phyloP scores from a whole-genome alignment of 2,888 invertebrate genomes.

The Drosophila helvetica region DNA sequence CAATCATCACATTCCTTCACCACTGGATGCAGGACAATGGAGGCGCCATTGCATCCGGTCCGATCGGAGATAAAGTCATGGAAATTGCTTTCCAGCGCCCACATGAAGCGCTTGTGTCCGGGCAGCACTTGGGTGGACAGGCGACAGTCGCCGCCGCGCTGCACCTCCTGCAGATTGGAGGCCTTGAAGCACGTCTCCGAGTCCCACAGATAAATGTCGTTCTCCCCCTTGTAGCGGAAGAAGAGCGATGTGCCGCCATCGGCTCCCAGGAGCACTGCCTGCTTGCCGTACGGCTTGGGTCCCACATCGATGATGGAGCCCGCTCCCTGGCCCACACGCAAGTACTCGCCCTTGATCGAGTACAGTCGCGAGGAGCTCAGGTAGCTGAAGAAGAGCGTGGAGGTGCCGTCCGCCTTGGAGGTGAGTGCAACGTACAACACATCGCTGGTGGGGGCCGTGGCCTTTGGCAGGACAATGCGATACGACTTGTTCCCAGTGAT shows the following conservation, averaged over 20 bases:
- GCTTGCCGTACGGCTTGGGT: constrained; percentile 84
- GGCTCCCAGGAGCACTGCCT: constrained; percentile 86
- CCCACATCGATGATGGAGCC: constrained; percentile 87
- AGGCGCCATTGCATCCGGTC: constrained; percentile 87
- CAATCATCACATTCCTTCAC: constrained; percentile 84
- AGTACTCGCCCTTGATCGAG: constrained; percentile 85
- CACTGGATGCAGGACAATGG: constrained; percentile 86
- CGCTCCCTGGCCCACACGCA: constrained; percentile 85
- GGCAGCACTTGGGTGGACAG: constrained; percentile 87
- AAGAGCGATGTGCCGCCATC: constrained; percentile 86
- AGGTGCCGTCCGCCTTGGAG: constrained; percentile 84
- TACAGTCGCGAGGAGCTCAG: constrained; percentile 86
- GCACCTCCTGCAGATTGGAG: constrained; percentile 86
- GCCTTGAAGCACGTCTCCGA: constrained; percentile 85
- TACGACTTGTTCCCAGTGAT: constrained; percentile 85
- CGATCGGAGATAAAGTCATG: constrained; percentile 87
- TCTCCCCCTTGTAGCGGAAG: constrained; percentile 87
- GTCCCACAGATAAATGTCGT: constrained; percentile 88
- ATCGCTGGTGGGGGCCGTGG: constrained; percentile 85
- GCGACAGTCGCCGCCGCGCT: constrained; percentile 86
- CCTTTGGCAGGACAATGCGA: constrained; percentile 86
- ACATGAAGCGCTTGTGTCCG: constrained; percentile 86
- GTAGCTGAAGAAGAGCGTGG: constrained; percentile 86
- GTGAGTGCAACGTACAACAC: constrained; percentile 86
- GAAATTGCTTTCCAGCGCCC: constrained; percentile 88